Evolutionary conservation across 2,113 vertebrate genomes (phyloP), one percentile per base, ranked within the genome.

Genomic region (Pimephales promelas): DNA sequence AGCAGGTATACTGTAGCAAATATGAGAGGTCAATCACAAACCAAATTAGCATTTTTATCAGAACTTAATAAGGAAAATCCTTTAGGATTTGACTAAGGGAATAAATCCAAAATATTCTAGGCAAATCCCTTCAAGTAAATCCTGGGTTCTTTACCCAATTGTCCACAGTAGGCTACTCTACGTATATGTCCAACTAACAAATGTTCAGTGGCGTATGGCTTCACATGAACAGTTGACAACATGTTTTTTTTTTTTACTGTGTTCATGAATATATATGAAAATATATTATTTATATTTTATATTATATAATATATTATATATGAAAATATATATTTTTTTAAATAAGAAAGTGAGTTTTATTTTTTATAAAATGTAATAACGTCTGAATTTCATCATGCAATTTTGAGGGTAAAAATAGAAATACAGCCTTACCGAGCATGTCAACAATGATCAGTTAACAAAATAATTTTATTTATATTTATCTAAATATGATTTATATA

Each of bases 41-140:
- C 20, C 74, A 77, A 40, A 77, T 59, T 59, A 77, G 14, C 22
- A 59, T 43, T 43, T 68, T 59, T 77, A 40, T n/a, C 75, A 22
- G 52, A 34, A 77, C 34, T 77, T 16, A 14, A 18, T 52, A n/a
- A 14, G 7, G 20, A 43, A 77, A 77, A 77, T 43, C 22, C 34
- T 77, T 34, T 43, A 59, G 26, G 36, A 43, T 61, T 61, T 43
- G 43, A 24, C 11, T 43, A 61, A 61, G 59, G 36, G n/a, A 18
- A 36, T 40, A 78, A 40, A 78, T 26, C 20, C 36, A 36, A 75
- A 56, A 71, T 71, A 71, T 43, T 43, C 11, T 6, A 71, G 68
- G 28, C 28, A 75, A 56, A 75, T 56, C 26, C 16, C 49, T 28
- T 18, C 14, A 52, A 47, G 45, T 74, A 74, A 74, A 74, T 52